Evolutionary conservation across 1,140 invertebrate genomes (phyloP), one percentile per base, ranked within the genome.

Genomic region (Goniozus legneri): DNA sequence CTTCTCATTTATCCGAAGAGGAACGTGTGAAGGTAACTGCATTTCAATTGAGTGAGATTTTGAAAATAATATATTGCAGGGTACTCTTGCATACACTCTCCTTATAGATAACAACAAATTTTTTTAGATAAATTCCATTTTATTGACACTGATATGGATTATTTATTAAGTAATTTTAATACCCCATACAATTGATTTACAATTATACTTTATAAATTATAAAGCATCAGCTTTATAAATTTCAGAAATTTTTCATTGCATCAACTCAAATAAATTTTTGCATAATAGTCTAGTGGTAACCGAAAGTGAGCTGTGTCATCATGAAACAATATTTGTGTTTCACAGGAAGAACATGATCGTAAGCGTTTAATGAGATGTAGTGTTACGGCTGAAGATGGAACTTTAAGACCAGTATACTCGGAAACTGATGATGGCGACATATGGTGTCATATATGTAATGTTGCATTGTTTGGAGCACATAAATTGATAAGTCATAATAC

Each of bases 391-490:
- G 73, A 75, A 53, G 74, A 76, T 64, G 73, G 74, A 24, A 70
- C 68, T 13, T 60, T 75, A 2, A 56, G 71, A 56, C 74, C 73
- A 6, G 67, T 76, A 16, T 76, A 76, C 42, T 76, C 74, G 3
- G 64, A 68, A 27, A 76, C 70, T 0, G 74, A 73, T 40, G 72
- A 76, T 44, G 68, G 69, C 32, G 74, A 76, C 48, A 72, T 76
- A 47, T 76, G 74, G 74, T 76, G 74, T 60, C 74, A 76, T 48
- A 76, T 76, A 39, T 76, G 74, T 59, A 76, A 76, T 30, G 65
- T 75, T 19, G 66, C 73, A 21, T 43, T 76, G 2, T 76, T 74
- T 44, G 74, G 73, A 2, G 67, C 73, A 2, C 74, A 76, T 45
- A 76, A 76, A 14, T 63, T 76, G 24, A 50, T 73, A 39, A 71